These are phyloP conservation scores for Caenorhabditis sp. DNA, from an alignment of 2,888 invertebrate genomes.

Conservation along the genomic window DNA sequence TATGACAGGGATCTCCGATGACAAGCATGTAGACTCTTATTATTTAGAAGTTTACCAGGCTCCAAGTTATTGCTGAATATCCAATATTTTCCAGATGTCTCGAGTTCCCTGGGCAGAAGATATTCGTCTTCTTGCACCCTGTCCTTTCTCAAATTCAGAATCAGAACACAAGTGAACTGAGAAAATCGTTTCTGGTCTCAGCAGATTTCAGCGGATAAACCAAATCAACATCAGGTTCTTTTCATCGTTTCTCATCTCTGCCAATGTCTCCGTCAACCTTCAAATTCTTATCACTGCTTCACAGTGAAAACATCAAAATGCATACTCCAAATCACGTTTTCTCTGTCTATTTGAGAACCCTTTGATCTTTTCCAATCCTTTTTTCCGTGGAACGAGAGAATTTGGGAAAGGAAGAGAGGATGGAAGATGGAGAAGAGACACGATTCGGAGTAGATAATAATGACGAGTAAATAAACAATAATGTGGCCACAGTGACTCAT, in stretches of 20 bases:
- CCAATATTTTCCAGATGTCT: no score
- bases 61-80: no score
- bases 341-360: slow-evolving; percentile 1
- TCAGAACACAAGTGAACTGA: no score
- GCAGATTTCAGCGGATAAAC: neutral
- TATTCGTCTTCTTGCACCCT: no score
- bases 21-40: no score
- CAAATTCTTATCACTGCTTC: neutral
- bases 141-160: no score
- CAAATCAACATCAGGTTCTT: neutral
- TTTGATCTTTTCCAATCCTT: slow-evolving; percentile 8
- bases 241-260: neutral
- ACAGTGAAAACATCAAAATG: neutral
- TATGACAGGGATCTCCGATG: no score
- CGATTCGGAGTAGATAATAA: slow-evolving; percentile 10
- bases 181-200: no score
- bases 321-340: slow-evolving; percentile 18
- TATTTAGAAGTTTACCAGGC: no score
- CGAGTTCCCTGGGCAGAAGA: no score
- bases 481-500: slow-evolving; percentile 5
- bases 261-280: no score
- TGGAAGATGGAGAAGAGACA: neutral
- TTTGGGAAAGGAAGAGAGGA: neutral
- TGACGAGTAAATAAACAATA: slow-evolving; percentile 31
- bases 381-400: neutral